Evolutionary conservation across 1,140 invertebrate species (phyloP).

Genomic region (Lordiphosa mommai): DNA sequence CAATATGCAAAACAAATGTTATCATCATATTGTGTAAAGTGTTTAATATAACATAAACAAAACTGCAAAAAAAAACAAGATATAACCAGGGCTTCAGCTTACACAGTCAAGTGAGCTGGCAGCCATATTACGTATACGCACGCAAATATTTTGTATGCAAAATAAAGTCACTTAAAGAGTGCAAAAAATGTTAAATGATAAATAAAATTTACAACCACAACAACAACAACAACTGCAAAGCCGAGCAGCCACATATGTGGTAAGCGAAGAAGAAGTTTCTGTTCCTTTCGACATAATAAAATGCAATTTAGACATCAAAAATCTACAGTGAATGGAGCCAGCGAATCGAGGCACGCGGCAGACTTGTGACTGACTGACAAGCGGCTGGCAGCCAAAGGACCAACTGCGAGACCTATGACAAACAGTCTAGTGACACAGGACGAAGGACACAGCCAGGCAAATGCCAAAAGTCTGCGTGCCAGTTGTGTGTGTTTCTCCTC

Average conservation of each 20-base stretch:
- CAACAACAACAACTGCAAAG: slow-evolving; percentile 48
- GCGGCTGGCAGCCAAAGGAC: slow-evolving; percentile 36
- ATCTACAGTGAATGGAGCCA: slow-evolving; percentile 71
- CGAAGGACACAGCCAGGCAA: slow-evolving; percentile 33
- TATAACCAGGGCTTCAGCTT: slow-evolving; percentile 19
- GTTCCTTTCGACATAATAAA: slow-evolving; percentile 60
- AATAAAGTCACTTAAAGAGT: slow-evolving; percentile 75
- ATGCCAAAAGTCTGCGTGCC: slow-evolving; percentile 44
- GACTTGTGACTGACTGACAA: slow-evolving; percentile 60
- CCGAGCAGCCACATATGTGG: slow-evolving; percentile 46
- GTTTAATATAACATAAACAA: slow-evolving; percentile 43
- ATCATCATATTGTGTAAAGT: slow-evolving; percentile 40
- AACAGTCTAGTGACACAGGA: slow-evolving; percentile 25
- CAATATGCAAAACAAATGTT: background rate
- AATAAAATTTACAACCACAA: slow-evolving; percentile 78
- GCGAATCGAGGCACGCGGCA: slow-evolving; percentile 39
- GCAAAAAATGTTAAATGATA: slow-evolving; percentile 77
- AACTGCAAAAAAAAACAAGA: slow-evolving; percentile 15
- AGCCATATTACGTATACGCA: slow-evolving; percentile 59
- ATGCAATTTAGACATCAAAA: slow-evolving; percentile 78
- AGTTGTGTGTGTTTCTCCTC: slow-evolving; percentile 11
- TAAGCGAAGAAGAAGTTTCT: slow-evolving; percentile 32
- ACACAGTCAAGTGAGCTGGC: slow-evolving; percentile 33
- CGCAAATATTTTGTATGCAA: slow-evolving; percentile 72
- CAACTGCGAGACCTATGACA: slow-evolving; percentile 19